A percentile compares a stretch with the other conserved stretches of the same genome.
These are phyloP conservation scores for Anoplopoma fimbria DNA, from an alignment of 2,113 vertebrate species.

Conservation along the genomic window DNA sequence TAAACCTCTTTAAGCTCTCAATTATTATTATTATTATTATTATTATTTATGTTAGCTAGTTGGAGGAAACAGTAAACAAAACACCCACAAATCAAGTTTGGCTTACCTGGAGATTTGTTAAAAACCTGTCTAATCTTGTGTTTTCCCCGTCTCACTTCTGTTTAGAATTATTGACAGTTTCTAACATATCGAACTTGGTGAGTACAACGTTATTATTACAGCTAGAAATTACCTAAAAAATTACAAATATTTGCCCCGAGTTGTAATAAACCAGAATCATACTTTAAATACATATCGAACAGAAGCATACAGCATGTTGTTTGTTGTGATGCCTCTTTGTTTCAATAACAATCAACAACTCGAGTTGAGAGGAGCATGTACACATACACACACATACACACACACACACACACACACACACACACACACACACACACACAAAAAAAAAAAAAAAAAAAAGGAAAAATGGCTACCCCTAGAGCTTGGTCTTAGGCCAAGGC, in stretches of 20 bases:
- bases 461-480: conserved; percentile 47
- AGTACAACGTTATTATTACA: background rate
- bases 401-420: background rate
- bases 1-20: background rate
- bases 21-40: background rate
- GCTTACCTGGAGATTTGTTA: background rate
- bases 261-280: conserved; percentile 7
- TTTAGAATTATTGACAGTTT: background rate
- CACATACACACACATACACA: conserved; percentile 3
- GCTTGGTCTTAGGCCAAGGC: conserved; percentile 58
- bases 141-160: background rate
- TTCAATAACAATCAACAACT: conserved; percentile 43
- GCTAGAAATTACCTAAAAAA: background rate
- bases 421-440: conserved; percentile 5
- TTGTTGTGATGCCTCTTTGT: conserved; percentile 37
- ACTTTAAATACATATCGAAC: conserved; percentile 48
- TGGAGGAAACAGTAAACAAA: background rate
- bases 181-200: background rate
- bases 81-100: background rate
- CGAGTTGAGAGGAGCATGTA: conserved; percentile 20
- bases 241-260: conserved; percentile 12
- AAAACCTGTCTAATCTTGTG: background rate
- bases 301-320: conserved; percentile 16
- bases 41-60: background rate
- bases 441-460: background rate